These are phyloP conservation scores for Piprites chloris DNA, from an alignment of 2,113 vertebrate genomes.

Conservation along the genomic window DNA sequence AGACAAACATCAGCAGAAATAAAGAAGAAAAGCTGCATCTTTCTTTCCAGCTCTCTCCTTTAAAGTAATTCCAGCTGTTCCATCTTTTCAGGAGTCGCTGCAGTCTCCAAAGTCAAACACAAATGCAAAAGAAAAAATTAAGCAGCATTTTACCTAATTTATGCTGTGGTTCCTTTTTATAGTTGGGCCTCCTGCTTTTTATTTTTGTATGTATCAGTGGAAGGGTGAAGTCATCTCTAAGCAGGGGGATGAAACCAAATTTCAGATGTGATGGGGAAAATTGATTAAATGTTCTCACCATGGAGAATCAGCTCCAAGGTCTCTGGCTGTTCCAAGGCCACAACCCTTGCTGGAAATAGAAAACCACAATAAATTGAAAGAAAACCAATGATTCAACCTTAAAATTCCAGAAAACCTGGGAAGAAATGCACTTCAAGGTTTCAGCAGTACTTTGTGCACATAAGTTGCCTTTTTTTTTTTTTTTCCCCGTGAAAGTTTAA, in stretches of 20 bases:
- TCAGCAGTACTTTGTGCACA: neutral
- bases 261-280: slow-evolving; percentile 22
- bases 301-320: slow-evolving; percentile 12
- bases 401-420: neutral
- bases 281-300: neutral
- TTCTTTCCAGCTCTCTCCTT: neutral
- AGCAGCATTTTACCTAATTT: neutral
- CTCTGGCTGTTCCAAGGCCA: slow-evolving; percentile 4
- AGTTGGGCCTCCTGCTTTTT: neutral
- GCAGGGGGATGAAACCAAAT: neutral
- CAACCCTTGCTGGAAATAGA: slow-evolving; percentile 24
- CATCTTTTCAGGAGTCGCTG: neutral
- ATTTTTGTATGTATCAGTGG: neutral
- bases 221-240: neutral
- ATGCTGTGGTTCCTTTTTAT: neutral
- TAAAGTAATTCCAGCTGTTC: neutral
- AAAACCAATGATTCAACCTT: neutral
- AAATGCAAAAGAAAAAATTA: neutral
- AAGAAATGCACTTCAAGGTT: neutral
- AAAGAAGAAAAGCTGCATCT: neutral
- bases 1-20: neutral
- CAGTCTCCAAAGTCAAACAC: neutral
- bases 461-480: neutral
- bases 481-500: neutral
- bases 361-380: slow-evolving; percentile 5